Conservation (phyloP, 2,888 invertebrate species). For the Pemphredon lugubris region DNA sequence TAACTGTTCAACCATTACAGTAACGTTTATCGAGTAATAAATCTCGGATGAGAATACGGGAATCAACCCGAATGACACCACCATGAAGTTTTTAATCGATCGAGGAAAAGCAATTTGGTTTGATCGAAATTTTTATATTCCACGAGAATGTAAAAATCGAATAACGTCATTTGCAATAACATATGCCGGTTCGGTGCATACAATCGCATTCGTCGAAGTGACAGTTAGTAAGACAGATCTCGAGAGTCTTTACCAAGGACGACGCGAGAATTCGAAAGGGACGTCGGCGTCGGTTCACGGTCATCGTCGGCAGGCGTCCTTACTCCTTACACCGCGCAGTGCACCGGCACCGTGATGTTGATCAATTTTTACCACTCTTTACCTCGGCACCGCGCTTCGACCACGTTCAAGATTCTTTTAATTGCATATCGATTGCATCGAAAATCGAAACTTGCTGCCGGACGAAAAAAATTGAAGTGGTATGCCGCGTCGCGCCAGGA, state of each 20-base stretch:
- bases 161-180: too few relatives aligned
- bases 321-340: constrained; percentile 6
- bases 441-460: background rate
- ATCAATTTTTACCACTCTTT: constrained; percentile 26
- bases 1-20: too few relatives aligned
- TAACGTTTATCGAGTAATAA: too few relatives aligned
- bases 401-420: too few relatives aligned
- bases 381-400: background rate
- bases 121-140: too few relatives aligned
- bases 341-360: constrained; percentile 33
- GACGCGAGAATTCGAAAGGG: constrained; percentile 54
- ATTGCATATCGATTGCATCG: background rate
- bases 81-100: too few relatives aligned
- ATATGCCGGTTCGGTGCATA: too few relatives aligned
- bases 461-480: background rate
- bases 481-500: background rate
- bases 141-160: too few relatives aligned
- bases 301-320: constrained; percentile 40
- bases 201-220: constrained; percentile 6
- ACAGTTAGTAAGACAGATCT: constrained; percentile 41
- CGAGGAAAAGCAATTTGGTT: too few relatives aligned
- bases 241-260: constrained; percentile 49
- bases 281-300: constrained; percentile 57
- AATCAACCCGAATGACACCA: too few relatives aligned
- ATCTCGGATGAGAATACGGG: too few relatives aligned